Conservation (phyloP, 2,888 invertebrate genomes). For the Corbicula japonica region DNA sequence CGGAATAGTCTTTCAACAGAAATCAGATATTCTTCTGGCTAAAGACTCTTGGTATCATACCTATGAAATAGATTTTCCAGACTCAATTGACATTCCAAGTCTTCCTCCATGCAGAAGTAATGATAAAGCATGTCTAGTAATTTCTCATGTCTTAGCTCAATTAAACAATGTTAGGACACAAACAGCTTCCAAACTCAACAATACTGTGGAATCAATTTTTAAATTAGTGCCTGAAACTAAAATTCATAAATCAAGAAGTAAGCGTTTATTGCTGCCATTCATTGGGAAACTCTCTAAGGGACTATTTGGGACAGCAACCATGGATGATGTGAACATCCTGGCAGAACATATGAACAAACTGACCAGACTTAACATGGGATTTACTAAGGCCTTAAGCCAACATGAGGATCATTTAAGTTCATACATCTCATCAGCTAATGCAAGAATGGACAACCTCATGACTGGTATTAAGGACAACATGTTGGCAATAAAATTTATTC, state of each 20-base stretch:
- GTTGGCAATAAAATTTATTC: conserved; percentile 31
- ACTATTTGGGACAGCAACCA: conserved; percentile 41
- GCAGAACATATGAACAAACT: conserved; percentile 42
- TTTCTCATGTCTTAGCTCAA: conserved; percentile 14
- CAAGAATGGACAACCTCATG: conserved; percentile 41
- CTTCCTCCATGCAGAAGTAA: background rate
- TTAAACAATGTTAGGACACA: conserved; percentile 16
- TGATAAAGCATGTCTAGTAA: background rate
- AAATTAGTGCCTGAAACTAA: conserved; percentile 16
- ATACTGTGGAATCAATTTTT: conserved; percentile 6
- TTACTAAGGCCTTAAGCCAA: conserved; percentile 18
- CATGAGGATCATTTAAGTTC: conserved; percentile 47
- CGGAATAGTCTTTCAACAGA: conserved; percentile 31
- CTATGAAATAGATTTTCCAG: conserved; percentile 31
- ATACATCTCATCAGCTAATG: conserved; percentile 34
- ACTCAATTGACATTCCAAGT: background rate
- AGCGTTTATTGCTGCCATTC: conserved; percentile 29
- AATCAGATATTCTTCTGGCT: conserved; percentile 14
- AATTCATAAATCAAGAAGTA: conserved; percentile 22
- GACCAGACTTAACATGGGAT: conserved; percentile 1
- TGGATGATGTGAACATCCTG: conserved; percentile 34
- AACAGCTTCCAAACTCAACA: conserved; percentile 8
- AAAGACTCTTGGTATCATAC: conserved; percentile 44
- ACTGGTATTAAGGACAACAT: conserved; percentile 35
- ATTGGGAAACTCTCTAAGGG: conserved; percentile 28